Percentiles rank a stretch among this genome's conserved stretches.
phyloP scores from a whole-genome alignment of 2,797 vertebrate genomes.

The Myotis daubentonii region DNA sequence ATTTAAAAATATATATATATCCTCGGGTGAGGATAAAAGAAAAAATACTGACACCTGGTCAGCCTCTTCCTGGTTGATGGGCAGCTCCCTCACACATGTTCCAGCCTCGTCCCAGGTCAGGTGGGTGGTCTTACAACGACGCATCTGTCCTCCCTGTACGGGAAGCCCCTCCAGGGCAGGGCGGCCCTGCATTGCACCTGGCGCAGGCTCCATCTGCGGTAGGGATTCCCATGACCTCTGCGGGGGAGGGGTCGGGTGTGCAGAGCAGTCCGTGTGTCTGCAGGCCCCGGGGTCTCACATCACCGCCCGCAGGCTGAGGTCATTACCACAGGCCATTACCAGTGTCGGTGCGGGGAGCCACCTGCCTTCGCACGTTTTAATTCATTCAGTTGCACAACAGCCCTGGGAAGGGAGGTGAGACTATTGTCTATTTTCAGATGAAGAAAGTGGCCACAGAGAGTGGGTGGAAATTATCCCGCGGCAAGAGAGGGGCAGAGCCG shows the following conservation, averaged over 20 bases:
- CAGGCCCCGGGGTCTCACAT: not conserved
- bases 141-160: not conserved
- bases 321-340: not conserved
- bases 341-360: not conserved
- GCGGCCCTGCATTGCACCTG: accelerated
- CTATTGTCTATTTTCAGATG: not conserved
- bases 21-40: not conserved
- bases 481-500: not conserved
- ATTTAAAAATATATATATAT: too few species aligned
- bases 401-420: not conserved
- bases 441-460: not conserved
- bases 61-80: accelerated
- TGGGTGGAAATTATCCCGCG: accelerated
- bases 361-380: not conserved
- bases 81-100: not conserved
- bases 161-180: not conserved
- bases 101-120: not conserved
- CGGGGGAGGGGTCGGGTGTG: too few species aligned
- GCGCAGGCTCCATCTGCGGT: not conserved
- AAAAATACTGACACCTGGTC: not conserved
- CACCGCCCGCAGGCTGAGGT: not conserved
- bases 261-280: not conserved
- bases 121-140: accelerated
- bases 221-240: not conserved
- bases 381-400: not conserved